Conservation (phyloP, 1,140 invertebrate genomes). For the Zaprionus taronus region DNA sequence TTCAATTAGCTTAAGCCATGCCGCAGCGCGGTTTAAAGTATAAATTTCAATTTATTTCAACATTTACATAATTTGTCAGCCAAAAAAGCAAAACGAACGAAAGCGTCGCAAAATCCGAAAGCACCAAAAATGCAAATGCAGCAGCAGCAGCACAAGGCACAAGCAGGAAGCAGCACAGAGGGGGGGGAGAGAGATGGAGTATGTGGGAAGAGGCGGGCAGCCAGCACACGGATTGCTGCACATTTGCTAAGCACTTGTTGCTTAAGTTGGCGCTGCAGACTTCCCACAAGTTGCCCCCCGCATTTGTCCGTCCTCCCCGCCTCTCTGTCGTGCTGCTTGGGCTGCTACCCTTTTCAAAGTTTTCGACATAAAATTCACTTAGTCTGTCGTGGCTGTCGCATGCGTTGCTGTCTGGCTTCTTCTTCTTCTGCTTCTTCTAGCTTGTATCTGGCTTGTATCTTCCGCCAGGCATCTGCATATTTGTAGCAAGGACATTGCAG, state of each 20-base stretch:
- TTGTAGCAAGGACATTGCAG: slow-evolving; percentile 75
- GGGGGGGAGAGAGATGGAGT: neutral
- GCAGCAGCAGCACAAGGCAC: slow-evolving; percentile 18
- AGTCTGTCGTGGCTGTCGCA: slow-evolving; percentile 80
- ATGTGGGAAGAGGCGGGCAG: neutral
- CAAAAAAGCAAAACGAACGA: slow-evolving; percentile 41
- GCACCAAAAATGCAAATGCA: slow-evolving; percentile 73
- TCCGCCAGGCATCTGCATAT: slow-evolving; percentile 74
- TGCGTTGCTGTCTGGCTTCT: slow-evolving; percentile 54
- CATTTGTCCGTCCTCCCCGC: neutral
- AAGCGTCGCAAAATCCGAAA: slow-evolving; percentile 17
- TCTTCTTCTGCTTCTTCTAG: neutral
- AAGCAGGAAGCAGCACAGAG: neutral
- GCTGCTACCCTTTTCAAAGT: slow-evolving; percentile 76
- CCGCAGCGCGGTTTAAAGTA: slow-evolving; percentile 48
- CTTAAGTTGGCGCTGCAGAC: slow-evolving; percentile 34
- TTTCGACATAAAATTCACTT: slow-evolving; percentile 82
- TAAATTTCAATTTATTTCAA: slow-evolving; percentile 59
- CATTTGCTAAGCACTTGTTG: slow-evolving; percentile 70
- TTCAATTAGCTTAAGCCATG: slow-evolving; percentile 72
- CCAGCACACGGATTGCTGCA: slow-evolving; percentile 59
- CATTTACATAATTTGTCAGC: slow-evolving; percentile 78
- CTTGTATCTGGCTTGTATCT: slow-evolving; percentile 48
- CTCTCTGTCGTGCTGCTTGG: neutral
- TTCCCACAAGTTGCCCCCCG: neutral